Conservation (phyloP, 2,797 vertebrate species). For the Otolemur crassicaudatus region DNA sequence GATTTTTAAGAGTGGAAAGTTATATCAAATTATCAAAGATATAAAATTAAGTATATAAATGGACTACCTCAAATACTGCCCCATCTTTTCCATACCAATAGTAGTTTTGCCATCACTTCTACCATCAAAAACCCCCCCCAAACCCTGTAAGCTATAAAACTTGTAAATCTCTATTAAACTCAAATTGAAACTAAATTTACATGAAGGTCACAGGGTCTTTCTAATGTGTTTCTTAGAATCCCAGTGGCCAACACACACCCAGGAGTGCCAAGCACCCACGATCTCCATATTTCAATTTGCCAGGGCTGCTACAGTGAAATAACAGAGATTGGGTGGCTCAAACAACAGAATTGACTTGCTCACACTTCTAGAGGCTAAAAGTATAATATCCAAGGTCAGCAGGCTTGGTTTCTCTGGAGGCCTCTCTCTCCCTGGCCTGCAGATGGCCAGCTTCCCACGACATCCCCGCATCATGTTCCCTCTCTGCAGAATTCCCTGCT, state of each 20-base stretch:
- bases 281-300: background rate
- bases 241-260: background rate
- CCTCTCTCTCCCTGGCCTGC: background rate
- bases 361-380: background rate
- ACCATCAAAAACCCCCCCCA: background rate
- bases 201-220: background rate
- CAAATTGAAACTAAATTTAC: slow-evolving; percentile 3
- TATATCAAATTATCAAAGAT: background rate
- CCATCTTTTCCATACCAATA: background rate
- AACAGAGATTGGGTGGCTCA: background rate
- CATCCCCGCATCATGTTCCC: background rate
- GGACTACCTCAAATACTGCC: background rate
- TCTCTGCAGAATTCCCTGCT: background rate
- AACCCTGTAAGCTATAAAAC: background rate
- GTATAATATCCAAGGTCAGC: background rate
- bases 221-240: background rate
- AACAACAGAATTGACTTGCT: background rate
- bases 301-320: background rate
- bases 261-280: background rate
- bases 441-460: background rate
- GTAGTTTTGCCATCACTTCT: background rate
- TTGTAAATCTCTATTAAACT: slow-evolving; percentile 9
- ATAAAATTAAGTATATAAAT: background rate
- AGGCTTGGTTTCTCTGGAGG: background rate
- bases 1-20: background rate